Base-by-base conservation (phyloP, 2,113 vertebrate species). In the Periophthalmodon schlosseri region DNA sequence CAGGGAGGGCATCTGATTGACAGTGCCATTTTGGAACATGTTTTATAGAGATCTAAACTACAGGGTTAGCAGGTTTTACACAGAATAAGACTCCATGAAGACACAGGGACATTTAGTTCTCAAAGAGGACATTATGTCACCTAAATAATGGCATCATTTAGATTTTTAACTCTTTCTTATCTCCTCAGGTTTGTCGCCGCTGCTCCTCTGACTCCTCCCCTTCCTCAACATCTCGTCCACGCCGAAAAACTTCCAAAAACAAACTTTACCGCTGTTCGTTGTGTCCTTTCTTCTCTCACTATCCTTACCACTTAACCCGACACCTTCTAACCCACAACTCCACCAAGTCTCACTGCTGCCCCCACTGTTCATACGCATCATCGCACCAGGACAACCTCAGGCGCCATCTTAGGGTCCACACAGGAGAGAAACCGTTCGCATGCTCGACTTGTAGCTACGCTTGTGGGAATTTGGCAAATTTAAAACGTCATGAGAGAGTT, bases 321-420 rank as follows among this genome's bases (percentile, higher is more conserved):
- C 96, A 98, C 91, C 96, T 97, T 94, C 97, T 96, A 94, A 97
- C 94, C 0, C 97, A 98, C 93, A 96, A 95, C 0, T 95, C 95
- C 1, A 96, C 98, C 88, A 98, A 98, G 80, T 96, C 96, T 0
- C 97, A 98, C 20, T 85, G 88, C 81, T 99, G 97, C 84, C 94
- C 95, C 0, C 95, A 96, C 81, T 99, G 97, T 81, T 82, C 95
- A 14, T 99, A 98, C 0, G 95, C 96, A 63, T 98, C 97, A 0
- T 96, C 97, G n/a, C 97, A 99, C 87, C 94, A 96, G 5, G 97
- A 99, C 92, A 98, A 98, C 93, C 95, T 99, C 69, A 98, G 97
- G 79, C 94, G 97, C 39, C 97, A 99, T 92, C 93, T 96, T 88
- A 95, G 95, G 0, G 94, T 97, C 47, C 95, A 97, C 85, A 96